phyloP scores from a whole-genome alignment of 1,140 invertebrate species.

The Papilio xuthus region DNA sequence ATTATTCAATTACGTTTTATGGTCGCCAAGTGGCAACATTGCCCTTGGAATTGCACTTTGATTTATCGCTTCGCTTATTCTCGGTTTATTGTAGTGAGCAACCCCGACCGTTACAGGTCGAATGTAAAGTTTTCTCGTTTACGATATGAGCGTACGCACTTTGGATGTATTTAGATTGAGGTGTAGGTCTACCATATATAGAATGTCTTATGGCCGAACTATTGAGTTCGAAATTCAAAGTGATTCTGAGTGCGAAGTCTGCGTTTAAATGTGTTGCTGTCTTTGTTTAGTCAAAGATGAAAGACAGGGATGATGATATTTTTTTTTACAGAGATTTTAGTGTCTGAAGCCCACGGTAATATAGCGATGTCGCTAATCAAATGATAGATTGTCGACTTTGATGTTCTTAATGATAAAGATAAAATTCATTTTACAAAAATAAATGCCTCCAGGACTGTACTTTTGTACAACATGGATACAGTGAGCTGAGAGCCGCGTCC shows the following conservation, averaged over 20 bases:
- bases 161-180: constrained; percentile 17
- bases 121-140: constrained; percentile 36
- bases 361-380: not conserved
- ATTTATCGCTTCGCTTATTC: constrained; percentile 74
- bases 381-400: not conserved
- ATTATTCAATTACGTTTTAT: constrained; percentile 76
- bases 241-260: not conserved
- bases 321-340: no score
- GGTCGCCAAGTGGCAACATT: constrained; percentile 62
- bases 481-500: no score
- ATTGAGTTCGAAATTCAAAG: no score
- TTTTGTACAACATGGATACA: no score
- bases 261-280: no score
- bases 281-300: no score
- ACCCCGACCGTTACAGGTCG: constrained; percentile 47
- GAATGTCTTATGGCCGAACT: not conserved
- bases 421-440: no score
- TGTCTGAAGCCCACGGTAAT: no score
- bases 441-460: no score
- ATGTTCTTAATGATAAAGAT: not conserved
- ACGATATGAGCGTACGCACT: constrained; percentile 25
- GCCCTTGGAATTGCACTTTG: constrained; percentile 61
- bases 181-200: not conserved
- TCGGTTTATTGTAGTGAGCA: constrained; percentile 61
- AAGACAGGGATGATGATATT: no score